phyloP scores from a whole-genome alignment of 1,140 invertebrate species.

The Drosophila ananassae region DNA sequence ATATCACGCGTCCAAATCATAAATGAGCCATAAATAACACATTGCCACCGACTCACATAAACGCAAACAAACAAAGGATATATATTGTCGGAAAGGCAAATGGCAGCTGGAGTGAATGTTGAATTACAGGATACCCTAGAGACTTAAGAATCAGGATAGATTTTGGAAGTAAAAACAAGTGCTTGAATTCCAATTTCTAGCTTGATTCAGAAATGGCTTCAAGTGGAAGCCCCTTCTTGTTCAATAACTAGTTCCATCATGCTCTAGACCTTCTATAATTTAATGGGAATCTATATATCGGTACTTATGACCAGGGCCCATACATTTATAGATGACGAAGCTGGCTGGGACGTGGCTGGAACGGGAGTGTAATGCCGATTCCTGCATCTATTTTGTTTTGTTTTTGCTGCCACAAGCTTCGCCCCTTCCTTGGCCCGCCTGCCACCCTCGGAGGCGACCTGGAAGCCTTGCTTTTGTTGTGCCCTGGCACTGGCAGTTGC shows the following conservation, averaged over 20 bases:
- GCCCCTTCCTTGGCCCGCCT: background rate
- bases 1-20: conserved; percentile 76
- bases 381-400: conserved; percentile 28
- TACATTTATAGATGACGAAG: conserved; percentile 51
- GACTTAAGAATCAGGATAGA: background rate
- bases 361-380: conserved; percentile 25
- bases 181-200: too few species aligned
- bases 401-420: conserved; percentile 4
- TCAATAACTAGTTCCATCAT: background rate
- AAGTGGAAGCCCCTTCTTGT: background rate
- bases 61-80: conserved; percentile 25
- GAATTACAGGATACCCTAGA: conserved; percentile 3
- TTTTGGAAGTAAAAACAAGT: background rate
- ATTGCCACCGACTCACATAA: conserved; percentile 61
- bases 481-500: conserved; percentile 30
- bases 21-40: conserved; percentile 83
- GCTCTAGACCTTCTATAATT: background rate
- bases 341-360: conserved; percentile 41
- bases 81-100: conserved; percentile 16
- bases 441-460: too few species aligned
- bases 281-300: conserved; percentile 14
- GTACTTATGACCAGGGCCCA: conserved; percentile 51
- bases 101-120: background rate
- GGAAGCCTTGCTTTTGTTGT: conserved; percentile 48
- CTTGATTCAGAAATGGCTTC: too few species aligned